Evolutionary conservation across 2,113 vertebrate species (phyloP), one percentile per base, ranked within the genome.

Genomic region (Otis tarda): DNA sequence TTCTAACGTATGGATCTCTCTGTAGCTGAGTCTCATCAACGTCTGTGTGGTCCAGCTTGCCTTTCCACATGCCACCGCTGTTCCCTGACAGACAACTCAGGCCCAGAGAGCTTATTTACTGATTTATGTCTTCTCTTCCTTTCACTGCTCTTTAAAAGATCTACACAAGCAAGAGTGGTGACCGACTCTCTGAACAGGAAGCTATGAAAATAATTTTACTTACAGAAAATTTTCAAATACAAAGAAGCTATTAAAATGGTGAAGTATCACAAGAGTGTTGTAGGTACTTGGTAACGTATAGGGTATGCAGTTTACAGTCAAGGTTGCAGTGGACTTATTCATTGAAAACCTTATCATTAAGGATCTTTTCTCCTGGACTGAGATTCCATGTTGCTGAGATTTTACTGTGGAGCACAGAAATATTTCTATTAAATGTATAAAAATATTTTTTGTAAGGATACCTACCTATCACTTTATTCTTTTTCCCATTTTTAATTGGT

Each of bases 391-490:
- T 80, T 90, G 76, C 83, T 90, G 49, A 63, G 68, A 63, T 52
- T 90, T 77, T 83, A 86, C 60, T 41, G 3, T 49, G 28, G 43
- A 81, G 30, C 52, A 86, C 16, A 83, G 24, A 63, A 70, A 63
- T 67, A 59, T n/a, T 77, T 63, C 56, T 77, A 17, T 60, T 33
- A 89, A 52, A 71, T 6, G 12, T 52, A 78, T 35, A 55, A 25
- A 50, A 31, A 61, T 17, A n/a, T 13, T 83, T 91, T 60, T 86
- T 65, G 2, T 74, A 43, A 57, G 43, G 76, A 75, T 94, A 96
- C 96, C 86, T 98, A 99, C 99, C 99, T 98, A 99, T 99, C 70
- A 99, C 99, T 98, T 99, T 99, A 98, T 99, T 99, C 97, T 99
- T 99, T 97, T 99, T 99, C 56, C 98, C 99, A 70, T 99, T 99